Evolutionary conservation across 2,888 invertebrate genomes (phyloP), one percentile per base, ranked within the genome.

Genomic region (Boloria euphrosyne): DNA sequence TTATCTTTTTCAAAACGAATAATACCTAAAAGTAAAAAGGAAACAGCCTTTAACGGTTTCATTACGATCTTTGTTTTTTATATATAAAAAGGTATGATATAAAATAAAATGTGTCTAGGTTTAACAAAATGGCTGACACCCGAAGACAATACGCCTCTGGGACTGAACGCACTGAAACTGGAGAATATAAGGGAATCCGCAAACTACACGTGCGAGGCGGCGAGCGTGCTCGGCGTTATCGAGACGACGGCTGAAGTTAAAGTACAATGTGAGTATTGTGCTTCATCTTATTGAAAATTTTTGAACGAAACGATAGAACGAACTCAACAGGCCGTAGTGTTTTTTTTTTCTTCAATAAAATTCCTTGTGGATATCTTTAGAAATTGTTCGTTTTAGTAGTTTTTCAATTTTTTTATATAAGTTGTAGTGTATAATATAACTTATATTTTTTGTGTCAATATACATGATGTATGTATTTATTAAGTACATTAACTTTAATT

Each of bases 181-280:
- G 95, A 94, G 60, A 96, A 98, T 81, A 97, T 99, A 73, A 94
- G 96, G 76, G 96, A 98, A 82, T 97, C 98, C 0, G 97, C 97
- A 22, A 99, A 99, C 91, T 99, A 98, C 92, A 99, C 99, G 0
- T 99, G 99, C 85, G 96, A 98, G 70, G 99, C 99, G 0, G 96
- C 97, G 63, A 98, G 98, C 80, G 97, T 97, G 16, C 94, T 99
- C 64, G 99, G 98, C 54, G 95, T 97, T 78, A 98, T 99, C 71
- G 98, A 98, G 81, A 94, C 96, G 4, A 94, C 95, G 0, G 96
- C 98, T 13, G 94, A 96, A 78, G 98, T 99, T 74, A 97, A 97
- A 94, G 99, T 99, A 74, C 98, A 98, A 95, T 98, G 99, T 98
- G 89, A 95, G 91, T 88, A 27, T 49, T 63, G 44, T 55, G 22